Evolutionary conservation across 2,797 vertebrate species (phyloP).

Genomic region (Vipera ursinii): DNA sequence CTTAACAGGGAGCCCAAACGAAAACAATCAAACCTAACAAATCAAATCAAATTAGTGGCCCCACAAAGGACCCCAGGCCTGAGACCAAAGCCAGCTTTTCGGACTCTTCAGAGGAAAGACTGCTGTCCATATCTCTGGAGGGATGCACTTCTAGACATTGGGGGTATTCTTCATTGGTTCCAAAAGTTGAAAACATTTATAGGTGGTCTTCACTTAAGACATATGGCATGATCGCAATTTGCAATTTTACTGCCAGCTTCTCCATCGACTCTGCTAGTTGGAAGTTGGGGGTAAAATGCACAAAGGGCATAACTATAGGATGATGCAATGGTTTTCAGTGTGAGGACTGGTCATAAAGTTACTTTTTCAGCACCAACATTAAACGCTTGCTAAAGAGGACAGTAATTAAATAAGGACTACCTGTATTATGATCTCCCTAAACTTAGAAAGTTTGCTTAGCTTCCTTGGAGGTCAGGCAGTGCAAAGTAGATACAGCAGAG

Average conservation of each 20-base stretch:
- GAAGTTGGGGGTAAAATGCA: background rate
- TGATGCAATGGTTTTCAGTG: background rate
- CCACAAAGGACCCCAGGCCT: background rate
- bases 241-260: background rate
- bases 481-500: too few species aligned
- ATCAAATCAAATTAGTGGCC: too few species aligned
- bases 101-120: too few species aligned
- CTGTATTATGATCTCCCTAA: too few species aligned
- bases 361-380: background rate
- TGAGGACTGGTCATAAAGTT: background rate
- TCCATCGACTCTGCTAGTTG: background rate
- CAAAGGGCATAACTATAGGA: background rate
- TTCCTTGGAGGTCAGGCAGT: too few species aligned
- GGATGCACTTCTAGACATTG: background rate
- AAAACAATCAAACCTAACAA: too few species aligned
- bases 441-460: too few species aligned
- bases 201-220: background rate
- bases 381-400: background rate
- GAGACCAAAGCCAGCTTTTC: background rate
- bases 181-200: background rate
- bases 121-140: background rate
- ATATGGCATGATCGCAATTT: background rate
- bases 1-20: too few species aligned
- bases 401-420: too few species aligned
- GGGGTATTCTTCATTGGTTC: background rate